phyloP scores from a whole-genome alignment of 2,113 vertebrate species.

The Chionodraco myersi region DNA sequence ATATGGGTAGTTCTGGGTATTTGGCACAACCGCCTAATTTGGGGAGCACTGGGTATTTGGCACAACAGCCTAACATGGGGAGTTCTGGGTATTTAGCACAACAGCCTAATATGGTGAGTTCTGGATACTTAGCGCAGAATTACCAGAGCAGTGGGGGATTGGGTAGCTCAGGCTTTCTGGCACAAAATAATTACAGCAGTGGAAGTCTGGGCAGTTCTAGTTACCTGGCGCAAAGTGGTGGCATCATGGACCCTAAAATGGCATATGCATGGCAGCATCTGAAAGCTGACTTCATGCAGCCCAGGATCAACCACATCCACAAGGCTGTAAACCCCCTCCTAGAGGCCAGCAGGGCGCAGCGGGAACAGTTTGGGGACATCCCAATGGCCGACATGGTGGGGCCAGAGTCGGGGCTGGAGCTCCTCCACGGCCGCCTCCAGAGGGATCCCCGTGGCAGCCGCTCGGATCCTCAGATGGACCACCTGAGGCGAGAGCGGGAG shows the following conservation, averaged over 20 bases:
- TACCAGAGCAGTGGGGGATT: constrained; percentile 73
- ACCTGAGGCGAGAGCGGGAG: constrained; percentile 82
- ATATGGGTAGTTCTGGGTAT: constrained; percentile 72
- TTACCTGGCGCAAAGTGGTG: constrained; percentile 77
- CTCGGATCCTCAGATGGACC: constrained; percentile 87
- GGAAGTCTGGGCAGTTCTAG: constrained; percentile 78
- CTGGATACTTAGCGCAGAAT: constrained; percentile 77
- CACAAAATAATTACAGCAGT: constrained; percentile 81
- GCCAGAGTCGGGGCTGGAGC: constrained; percentile 81
- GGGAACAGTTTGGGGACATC: constrained; percentile 78
- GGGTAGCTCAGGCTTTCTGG: constrained; percentile 78
- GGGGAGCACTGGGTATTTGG: constrained; percentile 72
- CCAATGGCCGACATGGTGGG: constrained; percentile 78
- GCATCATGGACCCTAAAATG: constrained; percentile 85
- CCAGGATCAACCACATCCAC: constrained; percentile 88
- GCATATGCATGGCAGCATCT: constrained; percentile 91
- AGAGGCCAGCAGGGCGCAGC: constrained; percentile 76
- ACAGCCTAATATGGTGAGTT: constrained; percentile 69
- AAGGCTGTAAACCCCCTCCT: constrained; percentile 83
- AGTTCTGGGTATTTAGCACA: constrained; percentile 72
- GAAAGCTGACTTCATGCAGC: constrained; percentile 89
- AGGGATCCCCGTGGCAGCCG: constrained; percentile 84
- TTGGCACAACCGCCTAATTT: constrained; percentile 69
- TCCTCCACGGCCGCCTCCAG: constrained; percentile 80
- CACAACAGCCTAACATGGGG: constrained; percentile 67